phyloP scores from a whole-genome alignment of 2,113 vertebrate genomes.

The Sminthopsis crassicaudata region DNA sequence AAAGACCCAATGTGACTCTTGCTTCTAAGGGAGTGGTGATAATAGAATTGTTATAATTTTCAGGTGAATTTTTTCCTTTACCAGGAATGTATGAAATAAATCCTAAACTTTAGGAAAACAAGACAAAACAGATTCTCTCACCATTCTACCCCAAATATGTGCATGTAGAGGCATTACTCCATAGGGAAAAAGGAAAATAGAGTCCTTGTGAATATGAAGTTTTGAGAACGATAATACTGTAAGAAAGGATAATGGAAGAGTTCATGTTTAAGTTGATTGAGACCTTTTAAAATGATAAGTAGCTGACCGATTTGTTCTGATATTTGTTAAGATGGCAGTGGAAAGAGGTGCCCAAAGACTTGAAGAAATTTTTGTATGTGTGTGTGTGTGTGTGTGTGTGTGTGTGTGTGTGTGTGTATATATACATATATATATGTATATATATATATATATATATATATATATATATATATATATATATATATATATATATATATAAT shows the following conservation, averaged over 20 bases:
- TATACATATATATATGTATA: too few relatives aligned
- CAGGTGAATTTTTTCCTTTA: constrained; percentile 9
- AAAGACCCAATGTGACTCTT: constrained; percentile 41
- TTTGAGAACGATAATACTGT: constrained; percentile 13
- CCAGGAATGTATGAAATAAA: constrained; percentile 27
- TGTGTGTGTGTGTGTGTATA: too few relatives aligned
- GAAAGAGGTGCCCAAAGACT: not conserved
- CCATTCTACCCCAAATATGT: not conserved
- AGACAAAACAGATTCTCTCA: not conserved
- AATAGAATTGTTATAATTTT: constrained; percentile 29
- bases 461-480: not conserved
- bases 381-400: too few relatives aligned
- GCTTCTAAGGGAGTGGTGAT: constrained; percentile 47
- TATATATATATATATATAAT: not conserved
- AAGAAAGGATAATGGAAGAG: constrained; percentile 6
- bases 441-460: too few relatives aligned
- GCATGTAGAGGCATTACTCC: not conserved
- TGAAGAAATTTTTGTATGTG: too few relatives aligned
- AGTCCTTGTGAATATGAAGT: constrained; percentile 15
- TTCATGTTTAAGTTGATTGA: not conserved
- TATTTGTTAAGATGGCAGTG: not conserved
- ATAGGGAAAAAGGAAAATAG: not conserved
- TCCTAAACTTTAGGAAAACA: not conserved
- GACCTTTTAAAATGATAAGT: constrained; percentile 8
- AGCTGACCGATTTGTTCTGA: not conserved